Conservation (phyloP, 1,140 invertebrate genomes). For the Colletes latitarsis region DNA sequence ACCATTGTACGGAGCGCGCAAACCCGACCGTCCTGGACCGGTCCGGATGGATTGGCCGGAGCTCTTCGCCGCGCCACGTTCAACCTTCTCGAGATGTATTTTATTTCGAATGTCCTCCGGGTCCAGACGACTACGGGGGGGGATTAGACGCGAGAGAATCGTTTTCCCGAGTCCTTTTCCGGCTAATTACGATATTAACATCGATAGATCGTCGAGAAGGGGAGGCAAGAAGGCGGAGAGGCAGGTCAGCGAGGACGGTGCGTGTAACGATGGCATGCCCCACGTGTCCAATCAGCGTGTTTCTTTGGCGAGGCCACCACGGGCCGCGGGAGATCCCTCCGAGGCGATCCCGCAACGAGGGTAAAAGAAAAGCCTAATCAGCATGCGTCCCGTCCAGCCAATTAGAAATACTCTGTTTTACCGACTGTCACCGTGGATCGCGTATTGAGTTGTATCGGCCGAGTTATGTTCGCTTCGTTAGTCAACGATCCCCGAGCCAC, state of each 20-base stretch:
- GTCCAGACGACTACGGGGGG: too few relatives aligned
- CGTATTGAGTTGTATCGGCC: slow-evolving; percentile 80
- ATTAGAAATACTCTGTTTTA: slow-evolving; percentile 82
- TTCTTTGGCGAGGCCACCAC: slow-evolving; percentile 67
- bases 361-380: slow-evolving; percentile 80
- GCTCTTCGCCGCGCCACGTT: background rate
- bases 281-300: slow-evolving; percentile 75
- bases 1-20: slow-evolving; percentile 70
- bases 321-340: slow-evolving; percentile 39
- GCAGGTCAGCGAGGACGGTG: slow-evolving; percentile 36
- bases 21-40: slow-evolving; percentile 36
- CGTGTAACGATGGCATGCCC: slow-evolving; percentile 62
- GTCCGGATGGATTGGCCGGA: slow-evolving; percentile 41
- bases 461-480: slow-evolving; percentile 81
- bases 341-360: slow-evolving; percentile 58
- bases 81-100: background rate
- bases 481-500: slow-evolving; percentile 55
- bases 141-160: too few relatives aligned
- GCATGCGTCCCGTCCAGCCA: slow-evolving; percentile 79
- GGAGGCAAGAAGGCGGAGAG: background rate
- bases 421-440: slow-evolving; percentile 78
- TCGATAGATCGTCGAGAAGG: slow-evolving; percentile 10
- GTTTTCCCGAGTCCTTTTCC: slow-evolving; percentile 3
- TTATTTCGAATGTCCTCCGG: too few relatives aligned
- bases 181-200: slow-evolving; percentile 59